Percentiles rank a stretch among this genome's conserved stretches.
Evolutionary conservation across 2,113 vertebrate genomes (phyloP).

Genomic region (Calyptommatus sinebrachiatus): DNA sequence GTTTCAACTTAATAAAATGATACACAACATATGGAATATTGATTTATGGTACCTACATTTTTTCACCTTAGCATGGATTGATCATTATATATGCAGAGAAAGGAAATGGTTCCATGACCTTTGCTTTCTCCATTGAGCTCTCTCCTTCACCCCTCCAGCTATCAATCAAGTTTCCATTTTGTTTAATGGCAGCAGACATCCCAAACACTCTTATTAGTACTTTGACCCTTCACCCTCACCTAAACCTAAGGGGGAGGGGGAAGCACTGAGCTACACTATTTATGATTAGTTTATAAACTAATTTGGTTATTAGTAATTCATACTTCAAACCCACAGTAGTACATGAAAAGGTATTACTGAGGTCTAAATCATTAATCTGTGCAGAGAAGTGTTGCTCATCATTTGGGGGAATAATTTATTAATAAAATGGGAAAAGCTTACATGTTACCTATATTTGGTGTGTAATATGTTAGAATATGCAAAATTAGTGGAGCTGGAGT

Average conservation of each 20-base stretch:
- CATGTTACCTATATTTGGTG: neutral
- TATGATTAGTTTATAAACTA: slow-evolving; percentile 72
- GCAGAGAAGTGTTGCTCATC: neutral
- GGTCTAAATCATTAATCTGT: neutral
- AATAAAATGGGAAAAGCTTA: neutral
- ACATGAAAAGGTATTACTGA: neutral
- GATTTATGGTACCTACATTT: slow-evolving; percentile 82
- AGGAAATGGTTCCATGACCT: slow-evolving; percentile 83
- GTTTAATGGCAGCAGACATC: slow-evolving; percentile 97
- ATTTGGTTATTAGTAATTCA: slow-evolving; percentile 60
- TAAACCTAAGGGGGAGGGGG: slow-evolving; percentile 78
- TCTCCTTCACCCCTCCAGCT: slow-evolving; percentile 83
- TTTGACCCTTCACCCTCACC: slow-evolving; percentile 89
- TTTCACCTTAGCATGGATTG: slow-evolving; percentile 72
- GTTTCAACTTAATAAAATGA: slow-evolving; percentile 79
- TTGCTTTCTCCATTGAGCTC: slow-evolving; percentile 78
- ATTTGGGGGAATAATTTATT: neutral
- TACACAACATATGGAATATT: slow-evolving; percentile 86
- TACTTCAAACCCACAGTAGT: slow-evolving; percentile 23
- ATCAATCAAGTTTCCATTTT: slow-evolving; percentile 99
- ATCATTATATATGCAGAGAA: slow-evolving; percentile 80
- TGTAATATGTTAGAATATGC: slow-evolving; percentile 2
- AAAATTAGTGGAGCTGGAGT: neutral
- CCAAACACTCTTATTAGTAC: slow-evolving; percentile 98
- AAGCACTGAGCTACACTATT: slow-evolving; percentile 74